Percentiles rank a stretch among this genome's conserved stretches.
phyloP scores from a whole-genome alignment of 1,140 invertebrate genomes.

The Steinernema khuongi region DNA sequence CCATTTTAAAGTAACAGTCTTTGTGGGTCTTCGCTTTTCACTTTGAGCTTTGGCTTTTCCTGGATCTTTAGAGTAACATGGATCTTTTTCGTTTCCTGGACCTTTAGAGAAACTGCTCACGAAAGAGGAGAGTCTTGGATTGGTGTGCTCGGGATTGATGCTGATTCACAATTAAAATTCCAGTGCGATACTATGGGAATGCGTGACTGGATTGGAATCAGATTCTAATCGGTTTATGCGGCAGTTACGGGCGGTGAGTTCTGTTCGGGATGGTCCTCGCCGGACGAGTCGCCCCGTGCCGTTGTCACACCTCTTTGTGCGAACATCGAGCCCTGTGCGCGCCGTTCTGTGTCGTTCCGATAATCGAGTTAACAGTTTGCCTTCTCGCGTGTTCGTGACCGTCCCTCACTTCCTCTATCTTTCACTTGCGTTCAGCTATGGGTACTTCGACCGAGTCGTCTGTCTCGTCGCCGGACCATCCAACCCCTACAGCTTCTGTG shows the following conservation, averaged over 20 bases:
- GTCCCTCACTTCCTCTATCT: not conserved
- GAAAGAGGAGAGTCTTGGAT: too few species aligned
- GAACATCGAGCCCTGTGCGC: not conserved
- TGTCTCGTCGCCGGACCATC: constrained; percentile 19
- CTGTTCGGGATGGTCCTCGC: not conserved
- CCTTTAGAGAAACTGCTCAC: too few species aligned
- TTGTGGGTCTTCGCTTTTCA: too few species aligned
- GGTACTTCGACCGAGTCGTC: constrained; percentile 18
- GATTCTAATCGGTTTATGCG: constrained; percentile 16
- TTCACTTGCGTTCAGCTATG: not conserved
- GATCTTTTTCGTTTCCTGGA: too few species aligned
- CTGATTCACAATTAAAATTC: too few species aligned
- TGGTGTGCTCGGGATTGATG: too few species aligned
- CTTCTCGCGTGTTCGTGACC: not conserved
- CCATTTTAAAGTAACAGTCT: too few species aligned
- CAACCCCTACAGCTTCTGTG: not conserved
- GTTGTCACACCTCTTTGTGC: not conserved
- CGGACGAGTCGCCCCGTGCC: not conserved
- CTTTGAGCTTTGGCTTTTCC: too few species aligned
- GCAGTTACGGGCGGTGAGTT: not conserved
- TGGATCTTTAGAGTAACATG: too few species aligned
- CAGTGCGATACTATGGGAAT: not conserved
- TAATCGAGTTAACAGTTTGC: not conserved
- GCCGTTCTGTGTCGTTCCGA: not conserved
- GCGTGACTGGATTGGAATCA: not conserved